These are phyloP conservation scores for Benthosema pterotum DNA, from an alignment of 2,797 vertebrate genomes.

Conservation along the genomic window DNA sequence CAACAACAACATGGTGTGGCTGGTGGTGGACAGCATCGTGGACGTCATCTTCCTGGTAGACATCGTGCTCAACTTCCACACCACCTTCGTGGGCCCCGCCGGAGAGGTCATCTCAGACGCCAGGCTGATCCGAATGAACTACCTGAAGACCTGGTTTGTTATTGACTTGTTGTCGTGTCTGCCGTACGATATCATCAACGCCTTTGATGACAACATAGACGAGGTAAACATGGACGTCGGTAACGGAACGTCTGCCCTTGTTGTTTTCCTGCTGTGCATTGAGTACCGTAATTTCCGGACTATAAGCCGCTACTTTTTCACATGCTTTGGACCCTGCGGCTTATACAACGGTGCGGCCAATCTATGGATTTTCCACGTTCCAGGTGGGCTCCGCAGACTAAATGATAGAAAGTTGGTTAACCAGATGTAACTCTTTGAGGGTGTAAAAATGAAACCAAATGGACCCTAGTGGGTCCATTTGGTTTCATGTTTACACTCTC, in stretches of 20 bases:
- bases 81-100: constrained; percentile 94
- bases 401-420: too few species aligned
- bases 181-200: constrained; percentile 98
- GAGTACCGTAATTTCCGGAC: too few species aligned
- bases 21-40: constrained; percentile 95
- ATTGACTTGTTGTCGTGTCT: constrained; percentile 97
- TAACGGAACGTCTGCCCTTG: background rate
- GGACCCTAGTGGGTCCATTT: too few species aligned
- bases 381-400: too few species aligned
- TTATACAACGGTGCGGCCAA: too few species aligned
- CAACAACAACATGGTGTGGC: constrained; percentile 94
- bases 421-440: too few species aligned
- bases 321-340: too few species aligned
- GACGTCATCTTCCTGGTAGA: constrained; percentile 96
- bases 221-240: constrained; percentile 83
- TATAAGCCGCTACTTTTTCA: too few species aligned
- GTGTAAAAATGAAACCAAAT: too few species aligned
- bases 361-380: too few species aligned
- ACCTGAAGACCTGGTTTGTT: constrained; percentile 98
- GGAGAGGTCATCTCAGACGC: constrained; percentile 97
- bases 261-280: background rate
- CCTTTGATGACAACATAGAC: constrained; percentile 95
- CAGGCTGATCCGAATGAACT: constrained; percentile 97
- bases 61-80: constrained; percentile 98
- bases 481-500: too few species aligned